Evolutionary conservation across 2,113 vertebrate genomes (phyloP).

Genomic region (Procavia capensis): DNA sequence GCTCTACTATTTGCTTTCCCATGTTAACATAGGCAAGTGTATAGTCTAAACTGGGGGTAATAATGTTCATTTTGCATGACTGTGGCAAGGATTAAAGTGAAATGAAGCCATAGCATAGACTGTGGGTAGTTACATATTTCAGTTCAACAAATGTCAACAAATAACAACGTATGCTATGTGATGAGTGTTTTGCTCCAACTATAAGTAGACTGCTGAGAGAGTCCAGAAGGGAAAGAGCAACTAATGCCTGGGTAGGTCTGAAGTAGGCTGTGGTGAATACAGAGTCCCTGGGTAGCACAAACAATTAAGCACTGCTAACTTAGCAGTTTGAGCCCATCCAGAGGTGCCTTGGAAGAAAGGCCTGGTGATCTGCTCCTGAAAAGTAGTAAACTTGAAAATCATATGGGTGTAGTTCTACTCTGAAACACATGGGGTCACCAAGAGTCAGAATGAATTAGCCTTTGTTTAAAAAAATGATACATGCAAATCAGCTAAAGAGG

Average conservation of each 20-base stretch:
- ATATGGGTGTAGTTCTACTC: background rate
- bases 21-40: background rate
- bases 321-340: background rate
- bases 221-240: background rate
- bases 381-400: background rate
- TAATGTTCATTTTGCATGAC: background rate
- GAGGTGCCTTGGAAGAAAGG: background rate
- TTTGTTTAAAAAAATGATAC: background rate
- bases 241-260: background rate
- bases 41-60: background rate
- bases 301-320: background rate
- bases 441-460: background rate
- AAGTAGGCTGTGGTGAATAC: background rate
- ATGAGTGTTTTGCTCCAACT: background rate
- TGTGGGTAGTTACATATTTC: background rate
- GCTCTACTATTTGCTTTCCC: background rate
- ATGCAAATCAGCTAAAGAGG: background rate
- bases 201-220: background rate
- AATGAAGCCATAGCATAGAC: background rate
- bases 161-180: background rate
- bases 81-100: slow-evolving; percentile 4
- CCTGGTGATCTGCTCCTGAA: background rate
- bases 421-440: background rate
- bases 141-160: background rate
- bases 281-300: background rate